A percentile compares a stretch with the other conserved stretches of the same genome.
phyloP scores from a whole-genome alignment of 2,113 vertebrate species.

The Piaya cayana region DNA sequence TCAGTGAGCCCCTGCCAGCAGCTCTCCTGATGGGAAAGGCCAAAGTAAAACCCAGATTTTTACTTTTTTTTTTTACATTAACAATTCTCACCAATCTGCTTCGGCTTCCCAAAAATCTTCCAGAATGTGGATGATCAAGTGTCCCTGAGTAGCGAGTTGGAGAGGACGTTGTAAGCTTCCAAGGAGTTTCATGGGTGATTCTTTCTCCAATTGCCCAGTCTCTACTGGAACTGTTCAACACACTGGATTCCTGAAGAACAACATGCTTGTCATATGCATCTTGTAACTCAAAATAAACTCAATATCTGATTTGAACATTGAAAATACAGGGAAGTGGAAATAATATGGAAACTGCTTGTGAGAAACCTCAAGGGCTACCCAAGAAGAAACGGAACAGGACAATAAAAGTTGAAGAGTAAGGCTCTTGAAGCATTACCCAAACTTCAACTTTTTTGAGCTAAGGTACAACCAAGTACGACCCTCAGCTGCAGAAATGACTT shows the following conservation, averaged over 20 bases:
- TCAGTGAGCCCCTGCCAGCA: neutral
- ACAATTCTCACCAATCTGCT: constrained; percentile 80
- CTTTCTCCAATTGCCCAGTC: constrained; percentile 80
- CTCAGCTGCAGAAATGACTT: neutral
- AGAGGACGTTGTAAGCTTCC: constrained; percentile 79
- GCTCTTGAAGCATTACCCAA: neutral
- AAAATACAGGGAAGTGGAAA: neutral
- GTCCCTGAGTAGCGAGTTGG: constrained; percentile 76
- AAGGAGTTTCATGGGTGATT: constrained; percentile 75
- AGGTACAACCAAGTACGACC: neutral
- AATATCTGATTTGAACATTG: neutral
- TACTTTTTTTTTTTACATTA: neutral
- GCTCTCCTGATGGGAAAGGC: neutral
- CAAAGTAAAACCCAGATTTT: neutral
- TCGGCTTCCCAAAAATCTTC: constrained; percentile 78
- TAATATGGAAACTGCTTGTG: neutral
- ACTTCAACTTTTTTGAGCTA: neutral
- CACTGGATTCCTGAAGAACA: constrained; percentile 75
- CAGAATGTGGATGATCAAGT: constrained; percentile 77
- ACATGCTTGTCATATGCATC: neutral
- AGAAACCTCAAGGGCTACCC: neutral
- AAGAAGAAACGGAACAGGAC: neutral
- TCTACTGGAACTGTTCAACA: constrained; percentile 76
- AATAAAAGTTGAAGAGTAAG: neutral
- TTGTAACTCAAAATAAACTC: neutral